phyloP scores from a whole-genome alignment of 2,797 vertebrate species.

The Ctenopoma multispine region DNA sequence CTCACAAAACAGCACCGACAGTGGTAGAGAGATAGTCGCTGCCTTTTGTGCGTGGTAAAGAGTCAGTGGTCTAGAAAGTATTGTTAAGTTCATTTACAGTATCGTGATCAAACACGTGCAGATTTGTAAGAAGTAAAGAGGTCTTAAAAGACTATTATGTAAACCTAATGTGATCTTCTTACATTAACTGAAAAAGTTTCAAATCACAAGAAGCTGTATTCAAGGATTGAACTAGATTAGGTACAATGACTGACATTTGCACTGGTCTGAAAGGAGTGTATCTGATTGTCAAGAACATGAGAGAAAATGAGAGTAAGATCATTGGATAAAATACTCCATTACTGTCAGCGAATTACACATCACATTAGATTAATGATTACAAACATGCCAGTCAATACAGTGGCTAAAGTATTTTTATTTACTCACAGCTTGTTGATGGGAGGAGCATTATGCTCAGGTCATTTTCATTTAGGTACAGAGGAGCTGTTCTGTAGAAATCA shows the following conservation, averaged over 20 bases:
- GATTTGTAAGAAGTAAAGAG: background rate
- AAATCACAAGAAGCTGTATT: slow-evolving; percentile 20
- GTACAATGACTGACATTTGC: slow-evolving; percentile 36
- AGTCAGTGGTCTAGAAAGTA: too few relatives aligned
- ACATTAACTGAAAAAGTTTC: slow-evolving; percentile 18
- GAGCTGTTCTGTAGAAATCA: too few relatives aligned
- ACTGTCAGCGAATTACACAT: slow-evolving; percentile 22
- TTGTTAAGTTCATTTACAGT: too few relatives aligned
- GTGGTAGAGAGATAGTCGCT: too few relatives aligned
- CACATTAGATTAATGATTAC: slow-evolving; percentile 16
- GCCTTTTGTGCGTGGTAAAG: too few relatives aligned
- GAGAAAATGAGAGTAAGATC: slow-evolving; percentile 39
- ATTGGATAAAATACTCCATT: slow-evolving; percentile 32
- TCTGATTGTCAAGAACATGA: slow-evolving; percentile 52
- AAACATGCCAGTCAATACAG: slow-evolving; percentile 7
- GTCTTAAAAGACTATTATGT: slow-evolving; percentile 1
- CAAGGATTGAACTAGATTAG: slow-evolving; percentile 36
- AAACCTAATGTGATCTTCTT: background rate
- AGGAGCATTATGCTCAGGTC: background rate
- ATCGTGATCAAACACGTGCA: too few relatives aligned
- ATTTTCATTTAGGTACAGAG: too few relatives aligned
- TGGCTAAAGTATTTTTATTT: slow-evolving; percentile 13
- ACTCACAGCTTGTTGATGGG: background rate
- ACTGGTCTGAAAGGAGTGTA: slow-evolving; percentile 47
- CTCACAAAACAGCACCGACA: too few relatives aligned